phyloP scores from a whole-genome alignment of 2,888 invertebrate genomes.

The Marronus borbonicus region DNA sequence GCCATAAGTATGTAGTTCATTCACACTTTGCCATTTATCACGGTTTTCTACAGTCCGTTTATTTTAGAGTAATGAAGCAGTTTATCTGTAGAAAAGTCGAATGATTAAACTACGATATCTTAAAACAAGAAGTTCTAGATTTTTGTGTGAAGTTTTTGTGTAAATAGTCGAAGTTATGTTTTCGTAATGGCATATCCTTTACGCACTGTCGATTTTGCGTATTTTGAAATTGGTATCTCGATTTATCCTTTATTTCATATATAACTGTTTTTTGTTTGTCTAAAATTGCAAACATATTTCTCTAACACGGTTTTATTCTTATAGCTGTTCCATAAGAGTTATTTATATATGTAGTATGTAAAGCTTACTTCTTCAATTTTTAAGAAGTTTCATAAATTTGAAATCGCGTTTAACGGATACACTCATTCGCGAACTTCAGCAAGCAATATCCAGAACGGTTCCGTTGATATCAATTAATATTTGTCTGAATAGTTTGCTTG shows the following conservation, averaged over 20 bases:
- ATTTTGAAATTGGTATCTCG: too few relatives aligned
- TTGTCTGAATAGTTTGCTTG: not conserved
- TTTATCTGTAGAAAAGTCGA: not conserved
- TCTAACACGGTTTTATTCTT: too few relatives aligned
- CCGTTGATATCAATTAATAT: conserved; percentile 30
- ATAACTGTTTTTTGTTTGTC: too few relatives aligned
- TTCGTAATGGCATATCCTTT: too few relatives aligned
- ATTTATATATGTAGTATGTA: not conserved
- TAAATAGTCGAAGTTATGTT: too few relatives aligned
- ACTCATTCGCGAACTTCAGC: not conserved
- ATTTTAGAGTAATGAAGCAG: not conserved
- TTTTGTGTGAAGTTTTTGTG: not conserved
- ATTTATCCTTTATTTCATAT: too few relatives aligned
- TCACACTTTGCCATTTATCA: conserved; percentile 3
- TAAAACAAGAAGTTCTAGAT: not conserved
- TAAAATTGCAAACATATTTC: too few relatives aligned
- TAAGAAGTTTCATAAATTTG: not conserved
- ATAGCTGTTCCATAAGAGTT: not conserved
- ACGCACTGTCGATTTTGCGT: too few relatives aligned
- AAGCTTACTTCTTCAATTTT: not conserved
- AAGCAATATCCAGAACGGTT: conserved; percentile 20
- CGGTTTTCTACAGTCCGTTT: not conserved
- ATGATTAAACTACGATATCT: not conserved
- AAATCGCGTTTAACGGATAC: not conserved
- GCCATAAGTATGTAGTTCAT: not conserved